Evolutionary conservation across 2,888 invertebrate genomes (phyloP).

Genomic region (Scaptomyza polygonia): DNA sequence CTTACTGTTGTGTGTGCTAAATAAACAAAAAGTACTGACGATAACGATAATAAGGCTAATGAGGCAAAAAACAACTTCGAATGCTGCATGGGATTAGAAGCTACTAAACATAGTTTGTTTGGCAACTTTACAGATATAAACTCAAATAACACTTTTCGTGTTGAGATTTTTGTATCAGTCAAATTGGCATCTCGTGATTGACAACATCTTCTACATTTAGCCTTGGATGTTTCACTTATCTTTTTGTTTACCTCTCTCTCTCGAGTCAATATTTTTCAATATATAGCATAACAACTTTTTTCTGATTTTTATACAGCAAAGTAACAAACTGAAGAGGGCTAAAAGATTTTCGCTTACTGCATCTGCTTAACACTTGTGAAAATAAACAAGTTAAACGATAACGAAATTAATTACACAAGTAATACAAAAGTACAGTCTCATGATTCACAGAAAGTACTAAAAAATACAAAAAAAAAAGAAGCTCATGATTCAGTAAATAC

Average conservation of each 20-base stretch:
- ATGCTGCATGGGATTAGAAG: slow-evolving; percentile 20
- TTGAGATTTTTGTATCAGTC: slow-evolving; percentile 17
- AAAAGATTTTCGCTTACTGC: slow-evolving; percentile 1
- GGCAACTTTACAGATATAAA: slow-evolving; percentile 4
- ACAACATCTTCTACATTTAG: slow-evolving; percentile 29
- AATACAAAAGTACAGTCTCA: slow-evolving; percentile 20
- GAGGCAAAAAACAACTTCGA: slow-evolving; percentile 42
- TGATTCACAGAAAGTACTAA: slow-evolving; percentile 10
- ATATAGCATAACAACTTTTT: slow-evolving; percentile 30
- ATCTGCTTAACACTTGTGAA: slow-evolving; percentile 50
- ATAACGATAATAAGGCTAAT: slow-evolving; percentile 53
- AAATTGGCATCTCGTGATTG: slow-evolving; percentile 45
- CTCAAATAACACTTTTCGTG: slow-evolving; percentile 3
- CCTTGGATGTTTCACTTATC: slow-evolving; percentile 25
- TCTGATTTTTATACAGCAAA: slow-evolving; percentile 12
- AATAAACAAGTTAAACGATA: slow-evolving; percentile 57
- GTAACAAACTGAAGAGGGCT: background rate
- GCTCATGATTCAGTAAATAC: slow-evolving; percentile 11
- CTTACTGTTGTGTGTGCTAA: slow-evolving; percentile 22
- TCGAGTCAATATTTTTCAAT: slow-evolving; percentile 36
- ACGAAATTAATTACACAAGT: slow-evolving; percentile 23
- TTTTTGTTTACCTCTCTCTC: slow-evolving; percentile 30
- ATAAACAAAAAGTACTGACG: slow-evolving; percentile 37
- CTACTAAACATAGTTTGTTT: slow-evolving; percentile 20
- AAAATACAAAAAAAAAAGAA: too few relatives aligned